phyloP scores from a whole-genome alignment of 1,140 invertebrate species.

The Carposina sasakii region DNA sequence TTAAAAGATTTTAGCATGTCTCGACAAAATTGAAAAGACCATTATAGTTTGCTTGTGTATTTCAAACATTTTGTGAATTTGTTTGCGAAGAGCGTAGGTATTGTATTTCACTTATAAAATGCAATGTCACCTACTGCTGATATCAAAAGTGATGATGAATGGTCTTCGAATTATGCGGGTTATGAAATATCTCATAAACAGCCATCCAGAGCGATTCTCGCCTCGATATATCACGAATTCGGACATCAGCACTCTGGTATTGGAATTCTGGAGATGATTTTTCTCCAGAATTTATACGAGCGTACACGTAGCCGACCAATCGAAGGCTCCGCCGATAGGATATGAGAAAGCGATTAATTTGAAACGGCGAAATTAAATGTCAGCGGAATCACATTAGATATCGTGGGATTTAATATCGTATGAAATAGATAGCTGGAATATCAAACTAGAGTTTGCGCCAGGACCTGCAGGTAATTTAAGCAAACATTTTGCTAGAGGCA shows the following conservation, averaged over 20 bases:
- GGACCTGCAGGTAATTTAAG: no score
- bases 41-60: no score
- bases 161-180: constrained; percentile 48
- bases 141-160: constrained; percentile 41
- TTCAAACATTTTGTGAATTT: no score
- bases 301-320: constrained; percentile 44
- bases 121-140: constrained; percentile 16
- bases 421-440: no score
- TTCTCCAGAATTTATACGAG: constrained; percentile 58
- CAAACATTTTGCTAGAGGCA: no score
- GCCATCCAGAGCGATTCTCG: constrained; percentile 38
- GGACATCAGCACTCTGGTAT: constrained; percentile 63
- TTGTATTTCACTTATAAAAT: no score
- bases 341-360: constrained; percentile 60
- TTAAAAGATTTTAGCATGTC: no score
- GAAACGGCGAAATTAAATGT: constrained; percentile 63
- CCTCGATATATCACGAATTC: constrained; percentile 64
- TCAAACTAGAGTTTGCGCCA: no score
- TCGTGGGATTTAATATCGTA: no score
- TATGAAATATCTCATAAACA: constrained; percentile 71
- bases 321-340: constrained; percentile 46
- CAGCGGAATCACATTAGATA: constrained; percentile 49
- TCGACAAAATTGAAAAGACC: no score
- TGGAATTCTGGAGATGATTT: constrained; percentile 66
- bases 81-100: no score